Conservation (phyloP, 2,113 vertebrate genomes). For the Mesitornis unicolor region DNA sequence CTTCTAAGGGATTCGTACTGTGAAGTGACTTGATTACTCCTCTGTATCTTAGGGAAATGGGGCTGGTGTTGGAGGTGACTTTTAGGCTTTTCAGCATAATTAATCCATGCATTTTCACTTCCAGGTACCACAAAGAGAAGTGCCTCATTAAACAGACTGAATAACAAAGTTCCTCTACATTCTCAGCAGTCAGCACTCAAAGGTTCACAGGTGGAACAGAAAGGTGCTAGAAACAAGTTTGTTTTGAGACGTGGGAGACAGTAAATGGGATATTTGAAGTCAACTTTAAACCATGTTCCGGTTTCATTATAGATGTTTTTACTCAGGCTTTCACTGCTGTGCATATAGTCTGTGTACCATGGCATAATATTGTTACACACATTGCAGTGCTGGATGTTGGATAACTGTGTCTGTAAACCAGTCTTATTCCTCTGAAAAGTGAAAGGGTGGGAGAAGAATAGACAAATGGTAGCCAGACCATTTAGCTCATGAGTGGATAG, state of each 20-base stretch:
- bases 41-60: background rate
- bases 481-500: background rate
- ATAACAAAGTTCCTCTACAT: conserved; percentile 80
- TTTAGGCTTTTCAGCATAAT: background rate
- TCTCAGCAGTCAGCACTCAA: conserved; percentile 78
- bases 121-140: conserved; percentile 84
- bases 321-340: background rate
- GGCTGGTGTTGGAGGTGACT: background rate
- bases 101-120: conserved; percentile 72
- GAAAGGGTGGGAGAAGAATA: background rate
- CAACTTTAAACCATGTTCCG: background rate
- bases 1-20: background rate
- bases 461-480: background rate
- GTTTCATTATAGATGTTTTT: background rate
- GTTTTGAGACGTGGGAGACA: background rate
- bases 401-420: background rate
- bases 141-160: conserved; percentile 87
- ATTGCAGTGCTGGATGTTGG: background rate
- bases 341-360: background rate
- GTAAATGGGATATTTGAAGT: background rate
- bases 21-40: background rate
- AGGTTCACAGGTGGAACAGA: conserved; percentile 81
- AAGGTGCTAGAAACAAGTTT: conserved; percentile 78
- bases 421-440: background rate
- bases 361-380: background rate